These are phyloP conservation scores for Noctua janthina DNA, from an alignment of 2,888 invertebrate species.

Conservation along the genomic window DNA sequence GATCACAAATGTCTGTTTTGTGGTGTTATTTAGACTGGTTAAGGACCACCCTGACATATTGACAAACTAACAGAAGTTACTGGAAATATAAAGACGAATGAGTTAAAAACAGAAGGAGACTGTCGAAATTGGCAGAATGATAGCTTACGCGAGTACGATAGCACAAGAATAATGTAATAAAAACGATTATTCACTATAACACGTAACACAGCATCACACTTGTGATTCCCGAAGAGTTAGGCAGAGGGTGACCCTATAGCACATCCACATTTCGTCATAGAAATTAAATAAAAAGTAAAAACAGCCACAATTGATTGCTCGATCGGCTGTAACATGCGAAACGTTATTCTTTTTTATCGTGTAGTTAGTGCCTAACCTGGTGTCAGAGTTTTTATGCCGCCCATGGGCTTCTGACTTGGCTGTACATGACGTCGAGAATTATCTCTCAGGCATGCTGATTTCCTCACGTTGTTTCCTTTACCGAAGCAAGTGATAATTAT, in stretches of 20 bases:
- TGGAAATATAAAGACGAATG: not conserved
- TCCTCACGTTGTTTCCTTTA: too few species aligned
- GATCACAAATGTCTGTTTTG: constrained; percentile 31
- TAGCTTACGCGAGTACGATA: too few species aligned
- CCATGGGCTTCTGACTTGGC: too few species aligned
- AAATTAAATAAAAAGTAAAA: not conserved
- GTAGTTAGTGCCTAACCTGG: too few species aligned
- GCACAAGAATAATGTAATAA: not conserved
- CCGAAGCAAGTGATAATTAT: too few species aligned
- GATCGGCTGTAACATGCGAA: not conserved
- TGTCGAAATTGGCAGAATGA: not conserved
- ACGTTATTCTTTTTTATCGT: not conserved
- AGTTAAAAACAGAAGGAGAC: not conserved
- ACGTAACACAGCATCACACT: not conserved
- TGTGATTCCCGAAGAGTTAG: not conserved
- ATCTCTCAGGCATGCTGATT: too few species aligned
- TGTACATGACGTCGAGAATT: too few species aligned
- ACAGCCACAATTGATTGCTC: not conserved
- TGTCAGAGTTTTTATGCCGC: too few species aligned
- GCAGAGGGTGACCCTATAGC: not conserved
- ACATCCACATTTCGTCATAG: too few species aligned
- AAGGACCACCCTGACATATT: constrained; percentile 4
- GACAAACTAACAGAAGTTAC: not conserved
- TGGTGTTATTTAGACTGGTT: constrained; percentile 23
- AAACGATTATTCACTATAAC: not conserved